Evolutionary conservation across 2,113 vertebrate genomes (phyloP), one percentile per base, ranked within the genome.

Genomic region (Pseudorectes ferrugineus): DNA sequence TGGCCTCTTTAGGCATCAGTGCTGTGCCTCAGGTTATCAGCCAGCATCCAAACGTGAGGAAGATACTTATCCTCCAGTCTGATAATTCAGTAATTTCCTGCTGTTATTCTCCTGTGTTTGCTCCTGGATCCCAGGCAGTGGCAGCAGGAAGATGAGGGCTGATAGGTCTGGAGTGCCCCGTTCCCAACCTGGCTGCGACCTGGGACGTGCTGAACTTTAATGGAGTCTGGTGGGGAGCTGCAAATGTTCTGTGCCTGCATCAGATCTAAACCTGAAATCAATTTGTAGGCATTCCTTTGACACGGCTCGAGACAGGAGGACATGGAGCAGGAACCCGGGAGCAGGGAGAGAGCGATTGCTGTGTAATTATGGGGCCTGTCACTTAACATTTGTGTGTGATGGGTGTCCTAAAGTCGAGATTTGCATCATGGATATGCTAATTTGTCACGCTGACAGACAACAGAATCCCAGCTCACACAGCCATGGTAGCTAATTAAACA

Each of bases 371-470:
- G 81, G 78, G 76, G 11, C 62, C 73, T 88, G 55, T 58, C 78
- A 65, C 59, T 83, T 84, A 61, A 29, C 29, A 4, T 78, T 61
- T 33, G 3, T 49, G 31, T 89, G 46, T 36, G 71, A 57, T 40
- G 54, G 81, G 84, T 91, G 81, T 94, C 77, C 92, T 78, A 26
- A 85, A 89, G 72, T 42, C 2, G 6, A 66, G 76, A 18, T 85
- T 91, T 79, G 58, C 63, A 12, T 54, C 88, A 71, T 80, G 68
- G 91, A 84, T 88, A 57, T 87, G 76, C 65, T 91, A n/a, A 82
- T 96, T 95, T 92, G 82, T 92, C 75, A 42, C 9, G 38, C 77
- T 92, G 80, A 72, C 77, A 90, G 66, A 70, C 78, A 84, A 66
- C 79, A 92, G 92, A 80, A 63, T 21, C 59, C 55, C n/a, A 3